Evolutionary conservation across 2,797 vertebrate genomes (phyloP).

Genomic region (Mus caroli): DNA sequence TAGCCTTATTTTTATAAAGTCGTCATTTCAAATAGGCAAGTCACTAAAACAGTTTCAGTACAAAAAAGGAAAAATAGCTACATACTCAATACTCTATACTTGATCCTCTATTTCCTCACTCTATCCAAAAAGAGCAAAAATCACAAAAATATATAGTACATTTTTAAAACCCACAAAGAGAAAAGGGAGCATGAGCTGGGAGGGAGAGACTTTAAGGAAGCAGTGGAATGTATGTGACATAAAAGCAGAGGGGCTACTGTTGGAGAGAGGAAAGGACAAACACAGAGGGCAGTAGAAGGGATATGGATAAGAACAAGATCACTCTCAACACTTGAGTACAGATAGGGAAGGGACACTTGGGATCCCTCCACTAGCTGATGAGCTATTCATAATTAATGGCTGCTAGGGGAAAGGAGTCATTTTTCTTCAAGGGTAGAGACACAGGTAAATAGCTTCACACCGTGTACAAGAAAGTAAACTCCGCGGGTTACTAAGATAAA

Average conservation of each 20-base stretch:
- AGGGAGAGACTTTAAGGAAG: neutral
- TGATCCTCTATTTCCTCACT: constrained; percentile 9
- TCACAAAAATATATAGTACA: neutral
- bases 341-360: neutral
- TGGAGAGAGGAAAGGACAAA: neutral
- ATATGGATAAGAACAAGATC: neutral
- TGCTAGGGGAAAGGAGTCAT: neutral
- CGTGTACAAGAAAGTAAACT: neutral
- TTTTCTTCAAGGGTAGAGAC: neutral
- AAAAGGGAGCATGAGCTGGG: neutral
- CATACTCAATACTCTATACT: neutral
- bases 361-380: neutral
- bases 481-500: neutral
- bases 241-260: neutral
- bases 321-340: neutral
- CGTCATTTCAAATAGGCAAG: constrained; percentile 13
- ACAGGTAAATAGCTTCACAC: neutral
- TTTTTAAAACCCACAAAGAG: neutral
- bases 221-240: neutral
- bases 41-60: neutral
- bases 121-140: constrained; percentile 17
- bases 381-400: no score
- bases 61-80: neutral
- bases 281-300: neutral
- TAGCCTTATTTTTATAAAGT: constrained; percentile 35